A percentile compares a stretch with the other conserved stretches of the same genome.
Evolutionary conservation across 1,140 invertebrate species (phyloP).

Genomic region (Drosophila ironensis): DNA sequence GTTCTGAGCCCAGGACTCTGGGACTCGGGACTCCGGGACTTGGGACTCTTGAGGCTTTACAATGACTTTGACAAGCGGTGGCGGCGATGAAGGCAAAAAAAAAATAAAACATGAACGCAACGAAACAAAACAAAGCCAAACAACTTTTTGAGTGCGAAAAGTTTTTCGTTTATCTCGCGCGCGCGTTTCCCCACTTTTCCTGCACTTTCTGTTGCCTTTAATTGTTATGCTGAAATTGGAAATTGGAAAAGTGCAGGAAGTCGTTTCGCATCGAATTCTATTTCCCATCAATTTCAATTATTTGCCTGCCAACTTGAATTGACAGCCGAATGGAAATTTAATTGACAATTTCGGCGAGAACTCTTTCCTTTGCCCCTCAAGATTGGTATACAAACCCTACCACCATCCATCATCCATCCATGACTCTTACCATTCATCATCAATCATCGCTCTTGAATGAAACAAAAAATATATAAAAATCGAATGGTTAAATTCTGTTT

Average conservation of each 20-base stretch:
- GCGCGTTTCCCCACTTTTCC: neutral
- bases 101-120: too few relatives aligned
- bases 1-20: slow-evolving; percentile 45
- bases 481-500: too few relatives aligned
- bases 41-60: slow-evolving; percentile 35
- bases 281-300: slow-evolving; percentile 39
- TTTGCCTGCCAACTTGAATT: neutral
- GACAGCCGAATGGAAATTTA: slow-evolving; percentile 12
- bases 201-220: neutral
- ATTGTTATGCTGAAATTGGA: slow-evolving; percentile 31
- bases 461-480: too few relatives aligned
- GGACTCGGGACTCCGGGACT: neutral
- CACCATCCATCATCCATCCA: neutral
- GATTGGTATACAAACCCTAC: too few relatives aligned
- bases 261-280: neutral
- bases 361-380: neutral
- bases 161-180: slow-evolving; percentile 64
- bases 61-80: slow-evolving; percentile 27
- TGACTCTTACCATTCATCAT: too few relatives aligned
- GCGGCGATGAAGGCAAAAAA: neutral
- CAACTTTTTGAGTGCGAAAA: slow-evolving; percentile 44
- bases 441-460: too few relatives aligned
- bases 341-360: neutral
- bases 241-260: slow-evolving; percentile 29
- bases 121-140: slow-evolving; percentile 32